Conservation (phyloP, 2,113 vertebrate genomes). For the Lepus timidus region DNA sequence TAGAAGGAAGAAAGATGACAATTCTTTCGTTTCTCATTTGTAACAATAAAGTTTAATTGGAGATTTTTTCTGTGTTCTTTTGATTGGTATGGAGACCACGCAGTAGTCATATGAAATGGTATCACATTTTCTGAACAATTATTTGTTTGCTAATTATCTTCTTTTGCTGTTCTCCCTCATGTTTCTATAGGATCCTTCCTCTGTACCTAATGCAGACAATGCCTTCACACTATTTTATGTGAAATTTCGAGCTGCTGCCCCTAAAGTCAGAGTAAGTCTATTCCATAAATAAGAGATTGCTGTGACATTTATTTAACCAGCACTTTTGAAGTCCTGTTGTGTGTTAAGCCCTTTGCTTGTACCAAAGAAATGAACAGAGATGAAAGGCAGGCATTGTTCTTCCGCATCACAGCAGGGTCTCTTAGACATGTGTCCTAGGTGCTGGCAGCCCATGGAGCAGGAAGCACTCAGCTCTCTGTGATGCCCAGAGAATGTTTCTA, state of each 20-base stretch:
- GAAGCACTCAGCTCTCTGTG: not conserved
- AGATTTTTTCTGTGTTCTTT: slow-evolving; percentile 56
- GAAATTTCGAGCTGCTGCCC: slow-evolving; percentile 97
- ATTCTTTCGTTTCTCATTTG: not conserved
- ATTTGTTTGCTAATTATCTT: slow-evolving; percentile 70
- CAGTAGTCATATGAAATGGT: not conserved
- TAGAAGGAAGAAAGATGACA: not conserved
- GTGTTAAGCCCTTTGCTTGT: not conserved
- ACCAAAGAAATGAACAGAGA: not conserved
- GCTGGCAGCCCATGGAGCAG: not conserved
- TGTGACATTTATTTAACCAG: slow-evolving; percentile 13
- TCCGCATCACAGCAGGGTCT: not conserved
- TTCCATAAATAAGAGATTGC: slow-evolving; percentile 19
- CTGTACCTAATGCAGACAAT: slow-evolving; percentile 94
- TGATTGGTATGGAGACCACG: not conserved
- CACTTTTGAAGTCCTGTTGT: not conserved
- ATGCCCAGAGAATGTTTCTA: not conserved
- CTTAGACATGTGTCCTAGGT: not conserved
- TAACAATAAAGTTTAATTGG: slow-evolving; percentile 6
- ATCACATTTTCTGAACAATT: slow-evolving; percentile 39
- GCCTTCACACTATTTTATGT: slow-evolving; percentile 98
- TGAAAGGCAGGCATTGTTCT: not conserved
- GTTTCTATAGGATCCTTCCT: slow-evolving; percentile 92
- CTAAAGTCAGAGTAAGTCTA: slow-evolving; percentile 96
- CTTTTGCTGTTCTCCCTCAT: not conserved